Percentiles rank a stretch among this genome's conserved stretches.
Conservation (phyloP, 1,140 invertebrate species). For the Zaprionus taronus region DNA sequence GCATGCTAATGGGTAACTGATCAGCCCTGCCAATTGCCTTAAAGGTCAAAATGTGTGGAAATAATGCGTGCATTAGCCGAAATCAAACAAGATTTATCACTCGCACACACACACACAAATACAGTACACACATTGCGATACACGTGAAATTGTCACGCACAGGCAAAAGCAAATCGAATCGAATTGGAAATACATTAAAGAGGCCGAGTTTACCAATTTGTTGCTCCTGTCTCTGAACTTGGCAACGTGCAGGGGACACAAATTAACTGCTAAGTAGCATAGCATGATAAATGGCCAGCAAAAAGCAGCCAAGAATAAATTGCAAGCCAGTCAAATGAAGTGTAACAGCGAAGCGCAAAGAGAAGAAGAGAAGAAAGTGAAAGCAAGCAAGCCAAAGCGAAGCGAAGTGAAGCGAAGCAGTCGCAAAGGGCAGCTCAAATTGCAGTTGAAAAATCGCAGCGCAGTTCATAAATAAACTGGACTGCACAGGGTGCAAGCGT, state of each 20-base stretch:
- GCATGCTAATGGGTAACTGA: slow-evolving; percentile 77
- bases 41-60: slow-evolving; percentile 61
- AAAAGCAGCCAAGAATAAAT: slow-evolving; percentile 42
- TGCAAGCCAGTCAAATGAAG: slow-evolving; percentile 58
- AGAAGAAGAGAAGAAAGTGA: not conserved
- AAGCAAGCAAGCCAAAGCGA: not conserved
- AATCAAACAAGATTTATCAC: slow-evolving; percentile 68
- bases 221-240: not conserved
- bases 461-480: slow-evolving; percentile 75
- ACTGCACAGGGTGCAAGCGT: slow-evolving; percentile 35
- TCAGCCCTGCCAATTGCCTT: slow-evolving; percentile 63
- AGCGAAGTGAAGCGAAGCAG: not conserved
- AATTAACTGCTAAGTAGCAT: slow-evolving; percentile 66
- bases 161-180: slow-evolving; percentile 56
- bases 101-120: slow-evolving; percentile 18
- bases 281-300: slow-evolving; percentile 57
- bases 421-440: slow-evolving; percentile 53
- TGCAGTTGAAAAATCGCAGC: slow-evolving; percentile 76
- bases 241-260: slow-evolving; percentile 64
- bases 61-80: slow-evolving; percentile 69
- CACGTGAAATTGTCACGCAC: slow-evolving; percentile 68
- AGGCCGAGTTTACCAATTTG: not conserved
- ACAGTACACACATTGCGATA: slow-evolving; percentile 3
- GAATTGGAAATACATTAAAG: slow-evolving; percentile 62
- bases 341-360: slow-evolving; percentile 8